Conservation (phyloP, 2,113 vertebrate species). For the Orientallactaga bullata region DNA sequence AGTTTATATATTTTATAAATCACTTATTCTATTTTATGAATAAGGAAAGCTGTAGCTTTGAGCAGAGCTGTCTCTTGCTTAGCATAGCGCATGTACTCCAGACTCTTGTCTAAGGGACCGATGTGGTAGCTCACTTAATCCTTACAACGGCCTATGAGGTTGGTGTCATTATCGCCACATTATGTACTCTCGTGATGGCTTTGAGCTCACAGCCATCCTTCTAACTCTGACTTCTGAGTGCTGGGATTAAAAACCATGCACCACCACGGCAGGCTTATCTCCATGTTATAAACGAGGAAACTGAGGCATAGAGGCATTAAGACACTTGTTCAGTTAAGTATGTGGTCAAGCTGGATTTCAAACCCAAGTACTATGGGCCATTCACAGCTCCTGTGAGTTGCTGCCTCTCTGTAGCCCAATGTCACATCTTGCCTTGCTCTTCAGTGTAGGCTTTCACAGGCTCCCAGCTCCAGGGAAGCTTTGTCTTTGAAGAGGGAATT, state of each 20-base stretch:
- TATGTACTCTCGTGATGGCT: not conserved
- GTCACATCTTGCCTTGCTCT: slow-evolving; percentile 4
- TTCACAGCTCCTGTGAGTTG: not conserved
- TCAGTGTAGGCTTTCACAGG: not conserved
- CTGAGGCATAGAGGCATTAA: not conserved
- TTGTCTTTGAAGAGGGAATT: slow-evolving; percentile 26
- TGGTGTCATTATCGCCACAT: not conserved
- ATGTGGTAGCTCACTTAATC: not conserved
- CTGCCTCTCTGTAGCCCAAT: not conserved
- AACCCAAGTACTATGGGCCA: not conserved
- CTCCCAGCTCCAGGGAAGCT: not conserved
- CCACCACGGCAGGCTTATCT: not conserved
- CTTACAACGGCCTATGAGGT: not conserved
- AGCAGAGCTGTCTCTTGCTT: not conserved
- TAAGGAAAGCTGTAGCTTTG: not conserved
- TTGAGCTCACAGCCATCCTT: too few relatives aligned
- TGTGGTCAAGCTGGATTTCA: not conserved
- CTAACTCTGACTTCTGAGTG: too few relatives aligned
- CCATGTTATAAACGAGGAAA: slow-evolving; percentile 21
- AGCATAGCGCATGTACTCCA: too few relatives aligned
- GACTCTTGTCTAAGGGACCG: not conserved
- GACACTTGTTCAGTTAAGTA: not conserved
- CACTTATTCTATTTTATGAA: too few relatives aligned
- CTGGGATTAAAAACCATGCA: too few relatives aligned
- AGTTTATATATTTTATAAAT: too few relatives aligned